Evolutionary conservation across 2,797 vertebrate genomes (phyloP), one percentile per base, ranked within the genome.

Genomic region (Pangasius djambal): DNA sequence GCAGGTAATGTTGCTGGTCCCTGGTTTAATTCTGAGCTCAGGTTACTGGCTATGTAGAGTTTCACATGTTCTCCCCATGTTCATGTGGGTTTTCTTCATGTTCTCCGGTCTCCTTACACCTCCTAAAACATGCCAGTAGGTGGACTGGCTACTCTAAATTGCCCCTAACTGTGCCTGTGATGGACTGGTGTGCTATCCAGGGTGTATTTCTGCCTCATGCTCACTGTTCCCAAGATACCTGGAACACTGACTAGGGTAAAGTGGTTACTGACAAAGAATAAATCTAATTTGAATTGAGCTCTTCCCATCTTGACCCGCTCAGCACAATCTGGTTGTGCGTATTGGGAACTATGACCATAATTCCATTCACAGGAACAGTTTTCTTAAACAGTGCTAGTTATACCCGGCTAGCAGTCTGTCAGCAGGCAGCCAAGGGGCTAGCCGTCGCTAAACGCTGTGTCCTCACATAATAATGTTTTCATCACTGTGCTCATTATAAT

Each of bases 401-500:
- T 55, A 37, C 20, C 78, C 78, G 2, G 52, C 31, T 37, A 57
- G 52, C 77, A 57, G 31, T 37, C 16, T 83, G 22, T 63, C 37
- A 44, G 37, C 25, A 63, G 57, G 13, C 37, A n/a, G 25, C 81
- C 37, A 18, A n/a, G 57, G 59, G 59, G 59, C 65, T 83, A 65
- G 25, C 59, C 44, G 37, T 63, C 0, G 59, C 81, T 63, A 83
- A 83, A 48, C 25, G 1, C 57, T 8, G 57, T 74, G 57, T 79
- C 31, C 16, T 25, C 25, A 12, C 48, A 85, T 57, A 55, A 77
- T 84, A 75, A 78, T 52, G n/a, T 50, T 85, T 88, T 84, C 83
- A 79, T 88, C 83, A 48, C 72, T 3, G 57, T 55, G 82, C 83
- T 88, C 88, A 88, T 88, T 88, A 88, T 69, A 85, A 79, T 61